phyloP scores from a whole-genome alignment of 53 echinoderm and acorn worm species.

The Henricia sp. region DNA sequence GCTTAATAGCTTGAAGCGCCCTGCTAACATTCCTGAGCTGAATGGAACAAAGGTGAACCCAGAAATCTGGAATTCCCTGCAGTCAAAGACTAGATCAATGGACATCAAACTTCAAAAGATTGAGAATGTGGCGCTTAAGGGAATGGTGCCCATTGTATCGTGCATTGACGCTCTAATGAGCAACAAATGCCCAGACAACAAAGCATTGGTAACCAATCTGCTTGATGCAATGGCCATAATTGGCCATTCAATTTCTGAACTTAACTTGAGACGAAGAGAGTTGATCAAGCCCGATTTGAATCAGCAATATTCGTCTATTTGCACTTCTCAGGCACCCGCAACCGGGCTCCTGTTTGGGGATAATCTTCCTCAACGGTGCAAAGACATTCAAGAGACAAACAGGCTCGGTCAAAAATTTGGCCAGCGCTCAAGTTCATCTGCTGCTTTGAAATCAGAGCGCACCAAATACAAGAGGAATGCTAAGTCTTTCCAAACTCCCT shows the following conservation, averaged over 20 bases:
- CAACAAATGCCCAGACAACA: slow-evolving; percentile 5
- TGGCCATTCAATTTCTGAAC: background rate
- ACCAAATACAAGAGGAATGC: background rate
- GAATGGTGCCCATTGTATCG: too few relatives aligned
- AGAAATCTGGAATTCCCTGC: too few relatives aligned
- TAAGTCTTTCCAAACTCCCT: background rate
- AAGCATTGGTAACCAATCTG: background rate
- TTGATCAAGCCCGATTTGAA: slow-evolving; percentile 18
- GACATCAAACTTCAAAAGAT: too few relatives aligned
- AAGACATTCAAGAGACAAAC: slow-evolving; percentile 2
- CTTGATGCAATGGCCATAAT: slow-evolving; percentile 18
- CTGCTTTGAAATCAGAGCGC: slow-evolving; percentile 7
- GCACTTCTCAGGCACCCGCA: background rate
- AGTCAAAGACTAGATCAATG: too few relatives aligned
- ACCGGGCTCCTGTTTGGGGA: slow-evolving; percentile 11
- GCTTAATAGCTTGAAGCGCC: too few relatives aligned
- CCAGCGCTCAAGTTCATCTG: background rate
- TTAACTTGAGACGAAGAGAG: slow-evolving; percentile 5
- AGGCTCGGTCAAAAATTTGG: slow-evolving; percentile 29
- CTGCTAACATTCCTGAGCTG: too few relatives aligned
- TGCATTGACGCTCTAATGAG: slow-evolving; percentile 25
- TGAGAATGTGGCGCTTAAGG: too few relatives aligned
- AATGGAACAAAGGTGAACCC: too few relatives aligned
- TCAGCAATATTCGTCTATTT: slow-evolving; percentile 7
- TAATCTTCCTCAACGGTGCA: too few relatives aligned